Conservation (phyloP, 37 sponge, comb jelly and placozoan species). For the Lycopodina hypogea region DNA sequence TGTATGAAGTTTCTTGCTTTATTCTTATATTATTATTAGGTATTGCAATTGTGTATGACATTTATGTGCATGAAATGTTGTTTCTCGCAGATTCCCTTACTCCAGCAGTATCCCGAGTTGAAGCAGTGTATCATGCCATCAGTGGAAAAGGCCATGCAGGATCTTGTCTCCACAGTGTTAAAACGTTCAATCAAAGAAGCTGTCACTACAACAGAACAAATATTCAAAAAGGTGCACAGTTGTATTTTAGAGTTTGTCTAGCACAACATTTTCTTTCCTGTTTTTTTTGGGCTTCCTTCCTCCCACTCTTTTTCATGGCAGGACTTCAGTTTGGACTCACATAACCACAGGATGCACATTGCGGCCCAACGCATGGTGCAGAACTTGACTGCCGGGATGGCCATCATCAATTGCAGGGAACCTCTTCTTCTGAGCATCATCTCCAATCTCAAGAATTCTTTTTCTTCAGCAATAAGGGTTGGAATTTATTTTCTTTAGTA, state of each 20-base stretch:
- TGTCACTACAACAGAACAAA: slow-evolving; percentile 91
- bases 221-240: slow-evolving; percentile 85
- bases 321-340: slow-evolving; percentile 97
- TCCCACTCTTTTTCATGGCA: slow-evolving; percentile 9
- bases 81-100: slow-evolving; percentile 66
- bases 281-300: neutral
- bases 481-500: neutral
- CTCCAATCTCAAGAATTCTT: slow-evolving; percentile 84
- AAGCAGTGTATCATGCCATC: slow-evolving; percentile 81
- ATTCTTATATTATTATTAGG: too few species aligned
- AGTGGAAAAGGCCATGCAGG: slow-evolving; percentile 88
- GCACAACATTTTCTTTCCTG: neutral
- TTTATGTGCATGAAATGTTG: neutral
- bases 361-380: slow-evolving; percentile 97
- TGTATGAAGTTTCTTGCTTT: too few species aligned
- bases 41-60: too few species aligned
- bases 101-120: slow-evolving; percentile 86
- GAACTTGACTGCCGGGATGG: slow-evolving; percentile 98
- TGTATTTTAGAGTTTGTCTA: neutral
- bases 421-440: slow-evolving; percentile 86
- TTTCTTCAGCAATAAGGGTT: slow-evolving; percentile 67
- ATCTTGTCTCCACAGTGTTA: slow-evolving; percentile 81
- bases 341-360: slow-evolving; percentile 80
- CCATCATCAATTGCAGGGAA: slow-evolving; percentile 95
- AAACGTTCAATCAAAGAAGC: slow-evolving; percentile 95